These are phyloP conservation scores for Eilema sororculum DNA, from an alignment of 2,888 invertebrate genomes.

Conservation along the genomic window DNA sequence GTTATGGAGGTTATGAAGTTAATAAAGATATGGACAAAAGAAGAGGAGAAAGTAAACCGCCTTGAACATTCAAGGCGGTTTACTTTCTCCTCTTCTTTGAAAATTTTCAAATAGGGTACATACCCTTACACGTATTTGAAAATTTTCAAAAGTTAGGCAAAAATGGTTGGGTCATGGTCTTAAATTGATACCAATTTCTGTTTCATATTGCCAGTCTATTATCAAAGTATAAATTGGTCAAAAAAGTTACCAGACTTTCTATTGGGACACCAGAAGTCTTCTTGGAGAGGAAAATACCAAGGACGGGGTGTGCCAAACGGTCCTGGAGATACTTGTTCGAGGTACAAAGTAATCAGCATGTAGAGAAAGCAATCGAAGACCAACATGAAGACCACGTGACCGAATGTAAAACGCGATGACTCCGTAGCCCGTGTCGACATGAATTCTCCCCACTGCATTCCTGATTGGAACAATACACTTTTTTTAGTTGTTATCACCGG, in stretches of 20 bases:
- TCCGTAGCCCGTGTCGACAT: constrained; percentile 89
- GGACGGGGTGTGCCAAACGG: constrained; percentile 94
- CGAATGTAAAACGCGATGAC: constrained; percentile 89
- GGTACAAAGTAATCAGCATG: constrained; percentile 92
- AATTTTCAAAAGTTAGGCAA: too few species aligned
- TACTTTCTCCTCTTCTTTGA: too few species aligned
- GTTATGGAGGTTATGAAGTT: too few species aligned
- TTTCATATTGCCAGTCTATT: background rate
- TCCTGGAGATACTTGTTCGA: constrained; percentile 95
- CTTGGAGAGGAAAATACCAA: constrained; percentile 92
- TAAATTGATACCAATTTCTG: background rate
- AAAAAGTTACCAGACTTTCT: constrained; percentile 38
- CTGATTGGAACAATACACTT: constrained; percentile 59
- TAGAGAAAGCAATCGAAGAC: constrained; percentile 90
- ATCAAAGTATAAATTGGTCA: background rate
- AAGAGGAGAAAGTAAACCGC: too few species aligned
- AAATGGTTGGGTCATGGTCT: too few species aligned
- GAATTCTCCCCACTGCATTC: constrained; percentile 89
- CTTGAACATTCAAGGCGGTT: too few species aligned
- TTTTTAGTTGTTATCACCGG: background rate
- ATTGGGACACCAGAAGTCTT: constrained; percentile 83
- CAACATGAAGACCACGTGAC: constrained; percentile 91
- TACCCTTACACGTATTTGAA: too few species aligned
- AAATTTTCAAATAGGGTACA: too few species aligned
- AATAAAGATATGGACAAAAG: too few species aligned